phyloP scores from a whole-genome alignment of 2,113 vertebrate genomes.

The Crotalus horridus region DNA sequence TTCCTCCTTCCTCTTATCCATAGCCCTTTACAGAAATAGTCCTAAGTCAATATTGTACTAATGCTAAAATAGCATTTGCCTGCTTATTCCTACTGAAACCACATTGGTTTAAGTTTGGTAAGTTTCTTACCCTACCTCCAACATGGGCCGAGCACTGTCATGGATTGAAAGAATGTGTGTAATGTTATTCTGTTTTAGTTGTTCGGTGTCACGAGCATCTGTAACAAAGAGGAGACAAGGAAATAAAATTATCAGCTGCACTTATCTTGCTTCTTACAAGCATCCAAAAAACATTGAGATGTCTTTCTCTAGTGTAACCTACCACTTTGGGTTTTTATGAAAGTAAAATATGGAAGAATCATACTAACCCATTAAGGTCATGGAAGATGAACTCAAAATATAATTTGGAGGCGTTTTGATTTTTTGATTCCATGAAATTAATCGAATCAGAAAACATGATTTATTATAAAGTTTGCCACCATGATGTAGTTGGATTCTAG shows the following conservation, averaged over 20 bases:
- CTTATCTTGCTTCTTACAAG: neutral
- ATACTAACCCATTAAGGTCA: neutral
- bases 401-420: neutral
- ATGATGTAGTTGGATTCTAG: no score
- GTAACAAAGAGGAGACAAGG: conserved; percentile 35
- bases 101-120: neutral
- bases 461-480: neutral
- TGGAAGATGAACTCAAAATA: no score
- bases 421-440: neutral
- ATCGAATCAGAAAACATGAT: neutral
- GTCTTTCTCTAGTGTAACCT: neutral
- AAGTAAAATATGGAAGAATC: neutral
- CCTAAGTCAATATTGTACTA: neutral
- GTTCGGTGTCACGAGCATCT: conserved; percentile 90
- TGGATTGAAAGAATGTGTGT: conserved; percentile 91
- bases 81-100: neutral
- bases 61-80: neutral
- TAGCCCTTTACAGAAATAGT: neutral
- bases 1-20: neutral
- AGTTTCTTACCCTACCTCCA: conserved; percentile 79
- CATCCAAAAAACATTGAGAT: neutral
- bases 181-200: conserved; percentile 88
- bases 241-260: conserved; percentile 7
- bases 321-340: neutral
- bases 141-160: conserved; percentile 85